These are phyloP conservation scores for Toxonevra muliebris DNA, from an alignment of 2,888 invertebrate genomes.

Conservation along the genomic window DNA sequence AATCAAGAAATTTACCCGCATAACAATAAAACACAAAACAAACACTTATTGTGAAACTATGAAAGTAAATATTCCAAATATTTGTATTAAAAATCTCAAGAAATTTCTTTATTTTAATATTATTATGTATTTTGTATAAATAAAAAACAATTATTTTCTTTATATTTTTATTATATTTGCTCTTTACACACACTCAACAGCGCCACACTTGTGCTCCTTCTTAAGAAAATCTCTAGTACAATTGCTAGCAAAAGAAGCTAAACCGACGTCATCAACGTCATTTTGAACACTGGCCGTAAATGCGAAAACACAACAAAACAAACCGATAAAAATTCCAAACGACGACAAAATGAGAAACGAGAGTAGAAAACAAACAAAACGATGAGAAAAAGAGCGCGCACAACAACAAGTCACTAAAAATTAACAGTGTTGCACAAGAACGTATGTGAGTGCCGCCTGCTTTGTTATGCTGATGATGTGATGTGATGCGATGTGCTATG, in stretches of 20 bases:
- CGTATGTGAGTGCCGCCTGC: no score
- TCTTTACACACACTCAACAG: slow-evolving; percentile 11
- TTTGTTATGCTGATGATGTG: no score
- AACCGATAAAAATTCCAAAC: slow-evolving; percentile 17
- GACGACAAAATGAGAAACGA: no score
- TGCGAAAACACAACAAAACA: slow-evolving; percentile 48
- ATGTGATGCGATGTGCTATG: no score
- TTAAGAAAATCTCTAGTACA: slow-evolving; percentile 8
- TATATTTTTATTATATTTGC: slow-evolving; percentile 17
- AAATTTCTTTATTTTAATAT: slow-evolving; percentile 10
- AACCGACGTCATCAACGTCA: slow-evolving; percentile 53
- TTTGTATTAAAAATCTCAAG: slow-evolving; percentile 8
- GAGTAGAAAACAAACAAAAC: no score
- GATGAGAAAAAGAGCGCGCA: no score
- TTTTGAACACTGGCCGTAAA: slow-evolving; percentile 49
- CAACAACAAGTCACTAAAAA: no score
- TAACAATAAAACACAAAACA: slow-evolving; percentile 33
- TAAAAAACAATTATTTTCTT: neutral
- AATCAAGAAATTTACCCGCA: slow-evolving; percentile 27
- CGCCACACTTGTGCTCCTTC: slow-evolving; percentile 5
- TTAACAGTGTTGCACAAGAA: no score
- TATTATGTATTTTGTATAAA: neutral
- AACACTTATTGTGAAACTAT: neutral
- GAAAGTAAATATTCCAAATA: no score
- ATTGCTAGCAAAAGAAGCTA: slow-evolving; percentile 32